phyloP scores from a whole-genome alignment of 2,797 vertebrate genomes.

The Rhadinocentrus ornatus region DNA sequence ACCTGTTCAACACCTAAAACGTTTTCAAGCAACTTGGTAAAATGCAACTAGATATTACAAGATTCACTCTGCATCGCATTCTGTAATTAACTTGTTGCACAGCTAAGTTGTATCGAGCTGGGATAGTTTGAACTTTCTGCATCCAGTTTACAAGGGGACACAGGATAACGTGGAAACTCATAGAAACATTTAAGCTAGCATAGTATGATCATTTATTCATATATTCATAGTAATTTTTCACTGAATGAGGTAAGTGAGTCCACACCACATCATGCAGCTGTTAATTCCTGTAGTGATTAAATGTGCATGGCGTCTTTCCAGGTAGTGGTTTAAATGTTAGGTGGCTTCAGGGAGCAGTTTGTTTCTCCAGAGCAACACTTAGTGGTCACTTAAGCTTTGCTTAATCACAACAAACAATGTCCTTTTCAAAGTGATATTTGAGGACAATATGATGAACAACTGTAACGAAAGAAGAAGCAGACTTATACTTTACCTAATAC shows the following conservation, averaged over 20 bases:
- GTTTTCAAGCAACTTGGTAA: conserved; percentile 25
- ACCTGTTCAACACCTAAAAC: conserved; percentile 1
- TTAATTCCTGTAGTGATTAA: conserved; percentile 46
- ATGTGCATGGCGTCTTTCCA: conserved; percentile 39
- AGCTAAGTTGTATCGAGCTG: conserved; percentile 23
- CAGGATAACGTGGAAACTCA: conserved; percentile 13
- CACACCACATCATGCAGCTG: conserved; percentile 28
- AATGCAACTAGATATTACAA: conserved; percentile 30
- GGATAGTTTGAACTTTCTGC: conserved; percentile 13
- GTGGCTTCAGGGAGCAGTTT: conserved; percentile 32
- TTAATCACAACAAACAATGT: conserved; percentile 42
- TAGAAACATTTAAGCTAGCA: conserved; percentile 22
- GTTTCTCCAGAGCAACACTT: conserved; percentile 44
- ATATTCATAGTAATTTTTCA: conserved; percentile 23
- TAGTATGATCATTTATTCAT: no score
- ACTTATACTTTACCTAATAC: conserved; percentile 89
- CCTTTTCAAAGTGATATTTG: conserved; percentile 34
- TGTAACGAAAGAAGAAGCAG: conserved; percentile 3
- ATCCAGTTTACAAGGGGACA: conserved; percentile 17
- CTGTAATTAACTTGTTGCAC: conserved; percentile 58
- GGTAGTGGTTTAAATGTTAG: conserved; percentile 44
- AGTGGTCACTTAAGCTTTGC: conserved; percentile 38
- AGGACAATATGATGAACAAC: conserved; percentile 23
- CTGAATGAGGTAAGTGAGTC: conserved; percentile 22
- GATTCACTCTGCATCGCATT: conserved; percentile 32